A percentile compares a stretch with the other conserved stretches of the same genome.
phyloP scores from a whole-genome alignment of 2,113 vertebrate species.

The Echinops telfairi region DNA sequence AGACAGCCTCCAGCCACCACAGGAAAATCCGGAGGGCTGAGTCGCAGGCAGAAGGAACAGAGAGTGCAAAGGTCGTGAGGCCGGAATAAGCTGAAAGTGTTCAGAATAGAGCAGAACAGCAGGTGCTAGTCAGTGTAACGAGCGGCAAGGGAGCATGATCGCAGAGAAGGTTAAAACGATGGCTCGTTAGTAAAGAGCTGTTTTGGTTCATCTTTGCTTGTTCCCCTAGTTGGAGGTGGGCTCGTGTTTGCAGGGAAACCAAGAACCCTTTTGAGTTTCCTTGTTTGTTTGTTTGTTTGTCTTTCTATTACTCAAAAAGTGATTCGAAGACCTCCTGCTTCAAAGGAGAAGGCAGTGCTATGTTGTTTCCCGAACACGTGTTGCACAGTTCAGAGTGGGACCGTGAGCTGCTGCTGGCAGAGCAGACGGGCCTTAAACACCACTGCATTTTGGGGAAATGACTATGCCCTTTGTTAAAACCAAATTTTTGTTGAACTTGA shows the following conservation, averaged over 20 bases:
- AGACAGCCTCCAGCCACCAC: fast-evolving
- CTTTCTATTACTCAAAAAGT: conserved; percentile 39
- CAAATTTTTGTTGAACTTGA: conserved; percentile 28
- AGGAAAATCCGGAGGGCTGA: not conserved
- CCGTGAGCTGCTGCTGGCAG: not conserved
- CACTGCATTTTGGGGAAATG: not conserved
- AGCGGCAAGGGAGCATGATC: not conserved
- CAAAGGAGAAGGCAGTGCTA: not conserved
- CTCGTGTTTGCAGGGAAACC: not conserved
- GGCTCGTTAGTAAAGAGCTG: not conserved
- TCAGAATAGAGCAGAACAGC: not conserved
- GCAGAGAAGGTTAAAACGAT: too few species aligned
- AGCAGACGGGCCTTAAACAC: not conserved
- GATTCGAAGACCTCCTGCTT: not conserved
- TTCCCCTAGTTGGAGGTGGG: not conserved
- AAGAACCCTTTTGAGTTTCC: not conserved
- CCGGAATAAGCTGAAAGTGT: not conserved
- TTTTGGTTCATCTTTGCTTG: not conserved
- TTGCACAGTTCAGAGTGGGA: not conserved
- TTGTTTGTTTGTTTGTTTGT: conserved; percentile 4
- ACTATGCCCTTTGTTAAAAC: not conserved
- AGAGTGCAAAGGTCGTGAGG: not conserved
- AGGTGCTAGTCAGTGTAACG: not conserved
- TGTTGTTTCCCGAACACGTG: not conserved
- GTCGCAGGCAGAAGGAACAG: not conserved